phyloP scores from a whole-genome alignment of 1,140 invertebrate genomes.

The Apis cerana region DNA sequence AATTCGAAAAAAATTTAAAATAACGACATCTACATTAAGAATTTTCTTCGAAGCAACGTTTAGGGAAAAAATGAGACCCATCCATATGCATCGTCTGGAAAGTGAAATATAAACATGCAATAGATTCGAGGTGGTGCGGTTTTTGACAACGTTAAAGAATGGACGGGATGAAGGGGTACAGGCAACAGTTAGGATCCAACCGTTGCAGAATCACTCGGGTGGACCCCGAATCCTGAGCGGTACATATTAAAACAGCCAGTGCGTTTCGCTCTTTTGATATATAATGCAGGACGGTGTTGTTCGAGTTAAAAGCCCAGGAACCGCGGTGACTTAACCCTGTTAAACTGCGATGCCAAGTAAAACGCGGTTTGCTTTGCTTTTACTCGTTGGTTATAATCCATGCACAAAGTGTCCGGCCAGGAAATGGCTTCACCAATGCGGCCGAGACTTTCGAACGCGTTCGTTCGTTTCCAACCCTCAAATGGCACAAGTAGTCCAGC shows the following conservation, averaged over 20 bases:
- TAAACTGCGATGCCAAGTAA: slow-evolving; percentile 81
- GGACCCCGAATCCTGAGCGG: slow-evolving; percentile 61
- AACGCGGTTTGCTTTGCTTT: slow-evolving; percentile 81
- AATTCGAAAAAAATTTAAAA: no score
- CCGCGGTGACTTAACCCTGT: slow-evolving; percentile 80
- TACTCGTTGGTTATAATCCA: slow-evolving; percentile 78
- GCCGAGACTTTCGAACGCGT: slow-evolving; percentile 43
- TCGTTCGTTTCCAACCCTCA: slow-evolving; percentile 45
- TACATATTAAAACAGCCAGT: slow-evolving; percentile 80
- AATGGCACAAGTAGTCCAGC: slow-evolving; percentile 19
- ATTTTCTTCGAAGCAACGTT: no score
- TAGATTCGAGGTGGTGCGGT: slow-evolving; percentile 48
- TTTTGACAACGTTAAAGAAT: slow-evolving; percentile 59
- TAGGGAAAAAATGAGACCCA: not conserved
- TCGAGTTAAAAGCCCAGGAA: slow-evolving; percentile 80
- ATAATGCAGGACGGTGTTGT: slow-evolving; percentile 80
- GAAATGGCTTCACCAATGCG: slow-evolving; percentile 57
- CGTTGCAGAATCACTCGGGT: no score
- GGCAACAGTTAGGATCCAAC: no score
- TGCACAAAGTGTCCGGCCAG: slow-evolving; percentile 77
- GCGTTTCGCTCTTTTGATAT: slow-evolving; percentile 79
- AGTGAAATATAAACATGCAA: slow-evolving; percentile 20
- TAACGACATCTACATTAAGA: not conserved
- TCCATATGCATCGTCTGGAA: not conserved
- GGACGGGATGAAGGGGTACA: slow-evolving; percentile 4